A percentile compares a stretch with the other conserved stretches of the same genome.
phyloP scores from a whole-genome alignment of 1,140 invertebrate species.

The Drosophila sucinea region DNA sequence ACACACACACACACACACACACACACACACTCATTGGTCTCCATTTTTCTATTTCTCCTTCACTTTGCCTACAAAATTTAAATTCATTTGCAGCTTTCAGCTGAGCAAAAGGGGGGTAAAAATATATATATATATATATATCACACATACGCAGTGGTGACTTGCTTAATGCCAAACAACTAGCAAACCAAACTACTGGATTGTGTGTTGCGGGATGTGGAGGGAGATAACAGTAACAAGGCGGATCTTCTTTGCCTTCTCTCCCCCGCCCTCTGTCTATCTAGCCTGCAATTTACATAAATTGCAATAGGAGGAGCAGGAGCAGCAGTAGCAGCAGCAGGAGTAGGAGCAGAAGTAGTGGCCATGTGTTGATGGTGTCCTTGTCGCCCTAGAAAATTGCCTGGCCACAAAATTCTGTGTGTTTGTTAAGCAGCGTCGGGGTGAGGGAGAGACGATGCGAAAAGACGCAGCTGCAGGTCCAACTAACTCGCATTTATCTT shows the following conservation, averaged over 20 bases:
- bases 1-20: no score
- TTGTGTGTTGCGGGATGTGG: not conserved
- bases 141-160: constrained; percentile 58
- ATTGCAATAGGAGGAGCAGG: constrained; percentile 48
- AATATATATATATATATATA: constrained; percentile 12
- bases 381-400: constrained; percentile 41
- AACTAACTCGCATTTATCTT: constrained; percentile 62
- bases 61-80: constrained; percentile 53
- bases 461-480: constrained; percentile 23
- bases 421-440: not conserved
- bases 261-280: constrained; percentile 21
- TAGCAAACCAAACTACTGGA: constrained; percentile 16
- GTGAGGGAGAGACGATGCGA: no score
- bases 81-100: constrained; percentile 62
- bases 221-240: not conserved
- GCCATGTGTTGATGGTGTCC: constrained; percentile 65
- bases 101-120: constrained; percentile 25
- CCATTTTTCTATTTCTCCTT: constrained; percentile 16
- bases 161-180: constrained; percentile 48
- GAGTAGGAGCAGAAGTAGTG: constrained; percentile 19
- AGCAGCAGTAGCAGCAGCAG: constrained; percentile 28
- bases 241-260: constrained; percentile 7
- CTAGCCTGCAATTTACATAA: constrained; percentile 64
- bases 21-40: no score
- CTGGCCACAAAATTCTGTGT: constrained; percentile 9